Base-by-base conservation (phyloP, 2,888 invertebrate genomes). In the Podabrus alpinus region DNA sequence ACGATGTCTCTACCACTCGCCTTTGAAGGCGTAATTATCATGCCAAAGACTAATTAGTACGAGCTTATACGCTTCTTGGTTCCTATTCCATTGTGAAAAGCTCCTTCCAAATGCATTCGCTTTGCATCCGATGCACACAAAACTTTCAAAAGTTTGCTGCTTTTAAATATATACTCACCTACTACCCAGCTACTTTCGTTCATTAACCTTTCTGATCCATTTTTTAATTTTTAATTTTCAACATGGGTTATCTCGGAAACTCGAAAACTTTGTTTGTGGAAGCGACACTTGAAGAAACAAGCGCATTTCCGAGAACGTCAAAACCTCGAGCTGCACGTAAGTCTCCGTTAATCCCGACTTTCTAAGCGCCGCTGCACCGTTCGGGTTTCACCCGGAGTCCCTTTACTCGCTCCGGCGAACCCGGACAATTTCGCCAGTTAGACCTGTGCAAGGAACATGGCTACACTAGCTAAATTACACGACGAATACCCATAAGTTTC, bases 1-100 rank as follows among this genome's bases (percentile, higher is more conserved):
- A 80, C 80, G 81, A 79, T 80, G 80, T 80, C 80, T 80, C 79
- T 80, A 69, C 68, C 81, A 80, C 79, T 75, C 78, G 80, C 81
- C 80, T 83, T 81, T 82, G 82, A 83, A 80, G 80, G 79, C 81
- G 80, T 82, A 83, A 84, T 84, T 83, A 82, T 82, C 81, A 80
- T 82, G 80, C 81, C 81, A 81, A 81, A 81, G 82, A 82, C 82
- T 83, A 83, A 84, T 84, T 84, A 84, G 81, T 71, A 79, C 69
- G 62, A 73, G 71, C 76, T 73, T 69, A 69, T 72, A 68, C 61
- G 69, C 79, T 80, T 78, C 78, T 73, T 75, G 82, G 79, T 77
- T 79, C 75, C 73, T 80, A 78, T 78, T 73, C 77, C 74, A 79
- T 79, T 80, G 76, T 80, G 77, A 72, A 64, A 70, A 66, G 68